A percentile compares a stretch with the other conserved stretches of the same genome.
Evolutionary conservation across 2,888 invertebrate species (phyloP).

Genomic region (Scaptomyza polygonia): DNA sequence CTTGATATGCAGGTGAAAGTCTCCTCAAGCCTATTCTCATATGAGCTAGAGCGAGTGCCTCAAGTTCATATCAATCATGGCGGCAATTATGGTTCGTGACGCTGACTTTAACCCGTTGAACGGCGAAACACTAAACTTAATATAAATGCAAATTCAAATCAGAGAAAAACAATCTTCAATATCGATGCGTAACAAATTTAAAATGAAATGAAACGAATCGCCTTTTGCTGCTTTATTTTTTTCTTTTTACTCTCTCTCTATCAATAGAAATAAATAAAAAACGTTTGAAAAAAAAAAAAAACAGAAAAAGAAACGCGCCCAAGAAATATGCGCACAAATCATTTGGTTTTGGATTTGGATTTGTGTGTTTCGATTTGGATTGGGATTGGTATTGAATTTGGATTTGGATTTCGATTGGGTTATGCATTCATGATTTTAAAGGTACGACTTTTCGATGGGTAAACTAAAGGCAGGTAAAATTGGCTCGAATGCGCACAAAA

Average conservation of each 20-base stretch:
- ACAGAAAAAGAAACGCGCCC: slow-evolving; percentile 32
- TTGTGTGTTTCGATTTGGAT: slow-evolving; percentile 14
- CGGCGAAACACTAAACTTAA: slow-evolving; percentile 58
- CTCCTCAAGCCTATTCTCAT: slow-evolving; percentile 7
- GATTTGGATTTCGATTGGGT: slow-evolving; percentile 7
- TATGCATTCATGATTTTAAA: slow-evolving; percentile 49
- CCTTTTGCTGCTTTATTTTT: slow-evolving; percentile 40
- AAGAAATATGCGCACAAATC: slow-evolving; percentile 76
- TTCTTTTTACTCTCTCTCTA: no score
- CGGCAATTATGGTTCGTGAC: slow-evolving; percentile 53
- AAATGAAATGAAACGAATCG: slow-evolving; percentile 77
- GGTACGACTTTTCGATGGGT: slow-evolving; percentile 28
- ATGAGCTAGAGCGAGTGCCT: slow-evolving; percentile 16
- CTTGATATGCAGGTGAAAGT: slow-evolving; percentile 40
- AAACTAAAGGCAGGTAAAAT: slow-evolving; percentile 36
- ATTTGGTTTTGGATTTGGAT: slow-evolving; percentile 44
- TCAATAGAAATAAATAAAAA: slow-evolving; percentile 68
- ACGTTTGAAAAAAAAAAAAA: slow-evolving; percentile 49
- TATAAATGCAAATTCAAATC: slow-evolving; percentile 73
- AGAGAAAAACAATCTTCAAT: slow-evolving; percentile 49
- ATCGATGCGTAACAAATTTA: slow-evolving; percentile 73
- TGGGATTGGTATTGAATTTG: slow-evolving; percentile 18
- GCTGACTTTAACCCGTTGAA: slow-evolving; percentile 17
- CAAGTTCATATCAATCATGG: slow-evolving; percentile 65
- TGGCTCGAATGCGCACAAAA: slow-evolving; percentile 21